Conservation (phyloP, 2,888 invertebrate genomes). For the Athalia circularis region DNA sequence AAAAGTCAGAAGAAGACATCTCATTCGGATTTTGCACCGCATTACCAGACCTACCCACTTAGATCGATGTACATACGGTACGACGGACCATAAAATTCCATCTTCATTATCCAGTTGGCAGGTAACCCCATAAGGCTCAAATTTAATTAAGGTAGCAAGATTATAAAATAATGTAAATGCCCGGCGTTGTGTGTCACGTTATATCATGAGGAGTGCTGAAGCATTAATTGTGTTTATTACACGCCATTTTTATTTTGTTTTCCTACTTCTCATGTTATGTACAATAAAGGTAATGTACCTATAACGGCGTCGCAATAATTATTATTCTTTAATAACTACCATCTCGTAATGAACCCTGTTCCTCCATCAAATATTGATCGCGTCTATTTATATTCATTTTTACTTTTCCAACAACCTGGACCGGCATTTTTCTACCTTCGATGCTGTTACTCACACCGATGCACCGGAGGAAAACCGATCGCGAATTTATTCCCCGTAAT, state of each 20-base stretch:
- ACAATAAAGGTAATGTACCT: background rate
- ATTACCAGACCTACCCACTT: background rate
- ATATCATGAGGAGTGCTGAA: background rate
- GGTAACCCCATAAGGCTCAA: slow-evolving; percentile 4
- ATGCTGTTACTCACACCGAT: too few species aligned
- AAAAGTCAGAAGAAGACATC: background rate
- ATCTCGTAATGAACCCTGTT: too few species aligned
- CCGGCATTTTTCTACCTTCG: too few species aligned
- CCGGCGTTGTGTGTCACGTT: background rate
- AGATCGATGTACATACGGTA: background rate
- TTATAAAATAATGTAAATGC: background rate
- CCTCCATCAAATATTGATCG: slow-evolving; percentile 7
- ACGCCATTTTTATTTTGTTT: background rate
- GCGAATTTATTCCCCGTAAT: too few species aligned
- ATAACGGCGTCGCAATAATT: background rate
- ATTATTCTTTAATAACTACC: too few species aligned
- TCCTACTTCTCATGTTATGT: background rate
- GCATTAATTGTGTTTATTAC: slow-evolving; percentile 24
- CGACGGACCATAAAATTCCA: background rate
- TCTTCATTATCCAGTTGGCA: slow-evolving; percentile 17
- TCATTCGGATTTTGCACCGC: background rate
- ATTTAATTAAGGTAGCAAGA: slow-evolving; percentile 1
- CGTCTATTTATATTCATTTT: slow-evolving; percentile 29
- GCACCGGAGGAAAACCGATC: too few species aligned
- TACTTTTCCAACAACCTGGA: too few species aligned